phyloP scores from a whole-genome alignment of 2,888 invertebrate species.

The Temnothorax ravouxi region DNA sequence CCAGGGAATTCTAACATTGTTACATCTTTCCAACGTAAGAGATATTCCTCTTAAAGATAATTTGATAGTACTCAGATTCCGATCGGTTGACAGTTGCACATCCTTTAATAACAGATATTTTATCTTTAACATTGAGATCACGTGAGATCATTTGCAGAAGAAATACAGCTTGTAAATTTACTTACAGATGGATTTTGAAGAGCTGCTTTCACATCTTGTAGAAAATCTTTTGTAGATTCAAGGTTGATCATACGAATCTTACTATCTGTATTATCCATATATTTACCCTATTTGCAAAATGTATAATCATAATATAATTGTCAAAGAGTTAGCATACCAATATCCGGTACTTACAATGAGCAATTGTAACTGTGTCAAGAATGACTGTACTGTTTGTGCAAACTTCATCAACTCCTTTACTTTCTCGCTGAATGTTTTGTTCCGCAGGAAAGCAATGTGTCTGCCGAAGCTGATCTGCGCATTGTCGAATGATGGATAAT shows the following conservation, averaged over 20 bases:
- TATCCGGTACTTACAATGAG: constrained; percentile 70
- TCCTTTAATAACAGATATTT: constrained; percentile 58
- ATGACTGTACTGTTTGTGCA: constrained; percentile 75
- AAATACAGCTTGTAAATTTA: constrained; percentile 38
- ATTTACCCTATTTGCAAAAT: constrained; percentile 56
- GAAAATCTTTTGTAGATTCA: constrained; percentile 47
- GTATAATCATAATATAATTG: constrained; percentile 19
- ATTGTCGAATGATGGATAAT: constrained; percentile 79
- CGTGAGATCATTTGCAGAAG: constrained; percentile 6
- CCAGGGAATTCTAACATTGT: constrained; percentile 58
- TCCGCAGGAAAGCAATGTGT: constrained; percentile 73
- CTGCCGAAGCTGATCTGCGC: constrained; percentile 78
- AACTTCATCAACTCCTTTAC: constrained; percentile 70
- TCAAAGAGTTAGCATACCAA: constrained; percentile 9
- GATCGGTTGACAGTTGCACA: constrained; percentile 72
- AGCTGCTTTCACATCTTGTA: constrained; percentile 77
- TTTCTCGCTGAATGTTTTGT: constrained; percentile 70
- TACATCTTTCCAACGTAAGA: constrained; percentile 74
- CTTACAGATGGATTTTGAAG: constrained; percentile 77
- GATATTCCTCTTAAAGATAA: constrained; percentile 76
- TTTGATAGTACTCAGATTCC: constrained; percentile 75
- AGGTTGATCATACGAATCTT: constrained; percentile 37
- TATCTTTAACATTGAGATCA: not conserved
- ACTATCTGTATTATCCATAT: constrained; percentile 30
- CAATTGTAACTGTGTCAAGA: constrained; percentile 79